Evolutionary conservation across 2,888 invertebrate species (phyloP).

Genomic region (Drosophila neotestacea): DNA sequence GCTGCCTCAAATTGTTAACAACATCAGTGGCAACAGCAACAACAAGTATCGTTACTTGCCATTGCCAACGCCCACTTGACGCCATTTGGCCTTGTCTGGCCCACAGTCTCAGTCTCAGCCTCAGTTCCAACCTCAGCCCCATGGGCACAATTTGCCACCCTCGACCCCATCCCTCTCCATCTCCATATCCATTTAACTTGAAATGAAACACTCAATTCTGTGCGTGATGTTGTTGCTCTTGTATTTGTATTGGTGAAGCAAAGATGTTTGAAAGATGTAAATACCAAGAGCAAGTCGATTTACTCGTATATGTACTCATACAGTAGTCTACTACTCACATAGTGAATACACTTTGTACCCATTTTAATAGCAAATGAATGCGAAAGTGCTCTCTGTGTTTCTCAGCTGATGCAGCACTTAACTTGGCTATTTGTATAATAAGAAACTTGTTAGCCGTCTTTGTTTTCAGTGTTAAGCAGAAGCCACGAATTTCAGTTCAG

Average conservation of each 20-base stretch:
- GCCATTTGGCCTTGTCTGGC: conserved; percentile 60
- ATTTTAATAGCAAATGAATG: conserved; percentile 59
- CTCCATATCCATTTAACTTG: conserved; percentile 23
- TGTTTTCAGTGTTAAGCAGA: neutral
- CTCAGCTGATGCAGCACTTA: conserved; percentile 34
- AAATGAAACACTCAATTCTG: conserved; percentile 53
- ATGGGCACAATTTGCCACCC: conserved; percentile 36
- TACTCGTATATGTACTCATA: conserved; percentile 15
- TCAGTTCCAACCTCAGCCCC: conserved; percentile 5
- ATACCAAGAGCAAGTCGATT: conserved; percentile 42
- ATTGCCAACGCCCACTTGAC: conserved; percentile 60
- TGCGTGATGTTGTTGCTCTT: neutral
- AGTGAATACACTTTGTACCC: conserved; percentile 25
- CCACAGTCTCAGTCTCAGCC: conserved; percentile 1
- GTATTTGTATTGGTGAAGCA: conserved; percentile 33
- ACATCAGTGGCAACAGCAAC: conserved; percentile 34
- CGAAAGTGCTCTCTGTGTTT: conserved; percentile 35
- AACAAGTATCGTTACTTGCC: conserved; percentile 28
- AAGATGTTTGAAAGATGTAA: conserved; percentile 49
- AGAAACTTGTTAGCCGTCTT: conserved; percentile 4
- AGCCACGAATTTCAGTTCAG: neutral
- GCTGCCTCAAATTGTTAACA: conserved; percentile 67
- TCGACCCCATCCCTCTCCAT: neutral
- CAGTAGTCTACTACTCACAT: conserved; percentile 5
- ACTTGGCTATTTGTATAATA: conserved; percentile 34